Conservation (phyloP, 1,140 invertebrate genomes). For the Plutomurus gul region DNA sequence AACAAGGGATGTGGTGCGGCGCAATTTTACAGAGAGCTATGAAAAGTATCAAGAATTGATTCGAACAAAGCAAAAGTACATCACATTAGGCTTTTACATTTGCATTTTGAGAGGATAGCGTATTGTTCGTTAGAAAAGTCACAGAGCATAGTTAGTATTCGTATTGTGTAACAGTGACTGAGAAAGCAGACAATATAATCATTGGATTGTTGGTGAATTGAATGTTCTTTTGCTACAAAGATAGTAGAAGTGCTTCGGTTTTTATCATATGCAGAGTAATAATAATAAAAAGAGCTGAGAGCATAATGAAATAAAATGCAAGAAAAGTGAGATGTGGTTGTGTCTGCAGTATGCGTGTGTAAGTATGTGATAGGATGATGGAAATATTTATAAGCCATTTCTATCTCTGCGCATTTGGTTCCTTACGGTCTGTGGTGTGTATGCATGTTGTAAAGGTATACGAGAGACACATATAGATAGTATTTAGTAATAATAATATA, state of each 20-base stretch:
- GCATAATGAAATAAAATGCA: neutral
- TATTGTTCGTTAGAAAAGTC: too few species aligned
- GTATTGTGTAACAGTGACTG: neutral
- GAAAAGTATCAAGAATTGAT: too few species aligned
- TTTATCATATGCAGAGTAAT: neutral
- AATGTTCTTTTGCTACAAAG: neutral
- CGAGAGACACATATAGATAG: too few species aligned
- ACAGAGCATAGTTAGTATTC: too few species aligned
- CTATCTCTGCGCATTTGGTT: neutral
- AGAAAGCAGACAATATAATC: neutral
- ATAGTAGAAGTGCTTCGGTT: neutral
- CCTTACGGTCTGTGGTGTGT: neutral
- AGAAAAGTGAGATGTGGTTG: neutral
- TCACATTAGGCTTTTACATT: too few species aligned
- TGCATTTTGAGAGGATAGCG: too few species aligned
- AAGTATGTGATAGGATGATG: too few species aligned
- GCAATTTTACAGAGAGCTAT: too few species aligned
- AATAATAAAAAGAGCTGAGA: neutral
- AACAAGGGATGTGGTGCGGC: too few species aligned
- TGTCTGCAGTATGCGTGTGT: neutral
- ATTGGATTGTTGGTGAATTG: neutral
- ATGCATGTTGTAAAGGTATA: neutral
- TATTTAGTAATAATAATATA: too few species aligned
- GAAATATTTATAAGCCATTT: neutral
- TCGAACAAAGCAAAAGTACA: too few species aligned